These are phyloP conservation scores for Osmerus mordax DNA, from an alignment of 2,113 vertebrate species.

Conservation along the genomic window DNA sequence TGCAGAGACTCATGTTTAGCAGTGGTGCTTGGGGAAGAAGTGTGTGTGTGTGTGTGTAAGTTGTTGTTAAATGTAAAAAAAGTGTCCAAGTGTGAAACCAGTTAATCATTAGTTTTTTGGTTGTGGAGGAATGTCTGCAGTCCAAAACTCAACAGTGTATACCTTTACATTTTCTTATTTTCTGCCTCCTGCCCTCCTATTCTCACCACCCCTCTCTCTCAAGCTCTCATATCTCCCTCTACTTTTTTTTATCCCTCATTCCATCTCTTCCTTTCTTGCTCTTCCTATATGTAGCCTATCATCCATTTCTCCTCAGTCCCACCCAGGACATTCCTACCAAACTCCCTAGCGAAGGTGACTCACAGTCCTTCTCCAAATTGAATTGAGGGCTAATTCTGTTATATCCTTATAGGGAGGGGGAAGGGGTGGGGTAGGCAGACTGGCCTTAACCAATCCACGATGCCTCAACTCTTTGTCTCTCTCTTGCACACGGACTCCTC, in stretches of 20 bases:
- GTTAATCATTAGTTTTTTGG: no score
- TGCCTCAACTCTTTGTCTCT: no score
- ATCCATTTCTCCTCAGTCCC: not conserved
- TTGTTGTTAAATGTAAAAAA: constrained; percentile 1
- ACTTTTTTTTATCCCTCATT: not conserved
- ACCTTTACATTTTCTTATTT: not conserved
- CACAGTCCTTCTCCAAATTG: constrained; percentile 56
- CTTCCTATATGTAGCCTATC: not conserved
- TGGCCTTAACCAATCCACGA: not conserved
- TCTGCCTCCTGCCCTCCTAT: not conserved
- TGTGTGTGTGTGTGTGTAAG: not conserved
- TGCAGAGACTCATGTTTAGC: not conserved
- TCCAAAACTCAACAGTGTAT: not conserved
- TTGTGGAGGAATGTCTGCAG: not conserved
- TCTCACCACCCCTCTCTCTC: not conserved
- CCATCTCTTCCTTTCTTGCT: not conserved
- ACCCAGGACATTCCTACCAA: constrained; percentile 55
- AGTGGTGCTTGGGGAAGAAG: no score
- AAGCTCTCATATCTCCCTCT: not conserved
- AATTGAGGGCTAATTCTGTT: constrained; percentile 59
- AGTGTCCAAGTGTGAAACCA: no score
- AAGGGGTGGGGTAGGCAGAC: not conserved
- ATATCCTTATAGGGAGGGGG: constrained; percentile 24
- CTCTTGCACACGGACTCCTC: not conserved
- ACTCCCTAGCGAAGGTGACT: constrained; percentile 36